These are phyloP conservation scores for Eurytoma californica DNA, from an alignment of 2,888 invertebrate species.

Conservation along the genomic window DNA sequence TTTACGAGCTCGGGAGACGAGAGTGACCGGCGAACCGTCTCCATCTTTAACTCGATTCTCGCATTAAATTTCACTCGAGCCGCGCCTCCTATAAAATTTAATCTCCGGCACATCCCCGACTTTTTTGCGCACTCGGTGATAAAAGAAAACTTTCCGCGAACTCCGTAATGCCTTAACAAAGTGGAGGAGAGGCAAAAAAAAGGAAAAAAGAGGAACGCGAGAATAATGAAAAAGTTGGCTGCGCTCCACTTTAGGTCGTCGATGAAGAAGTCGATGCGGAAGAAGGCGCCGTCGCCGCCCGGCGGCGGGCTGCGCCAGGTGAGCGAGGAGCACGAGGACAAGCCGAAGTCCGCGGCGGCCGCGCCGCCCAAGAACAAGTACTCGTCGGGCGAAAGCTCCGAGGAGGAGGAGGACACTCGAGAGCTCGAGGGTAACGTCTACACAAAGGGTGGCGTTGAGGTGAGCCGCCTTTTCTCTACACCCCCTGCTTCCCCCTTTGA, in stretches of 20 bases:
- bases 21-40: no score
- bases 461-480: conserved; percentile 59
- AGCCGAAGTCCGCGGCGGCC: conserved; percentile 16
- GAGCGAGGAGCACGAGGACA: conserved; percentile 64
- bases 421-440: conserved; percentile 88
- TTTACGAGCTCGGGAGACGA: no score
- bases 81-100: background rate
- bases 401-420: conserved; percentile 82
- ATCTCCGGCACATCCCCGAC: background rate
- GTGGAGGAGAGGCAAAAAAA: no score
- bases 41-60: background rate
- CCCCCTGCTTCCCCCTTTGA: background rate
- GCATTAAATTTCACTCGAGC: background rate
- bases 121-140: background rate
- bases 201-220: no score
- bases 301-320: conserved; percentile 69
- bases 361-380: conserved; percentile 72
- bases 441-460: conserved; percentile 86
- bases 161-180: background rate
- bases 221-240: background rate
- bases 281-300: conserved; percentile 69
- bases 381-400: conserved; percentile 79
- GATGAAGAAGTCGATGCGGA: conserved; percentile 69
- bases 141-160: background rate
- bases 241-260: conserved; percentile 64